These are phyloP conservation scores for Scleropages formosus DNA, from an alignment of 2,797 vertebrate species.

Conservation along the genomic window DNA sequence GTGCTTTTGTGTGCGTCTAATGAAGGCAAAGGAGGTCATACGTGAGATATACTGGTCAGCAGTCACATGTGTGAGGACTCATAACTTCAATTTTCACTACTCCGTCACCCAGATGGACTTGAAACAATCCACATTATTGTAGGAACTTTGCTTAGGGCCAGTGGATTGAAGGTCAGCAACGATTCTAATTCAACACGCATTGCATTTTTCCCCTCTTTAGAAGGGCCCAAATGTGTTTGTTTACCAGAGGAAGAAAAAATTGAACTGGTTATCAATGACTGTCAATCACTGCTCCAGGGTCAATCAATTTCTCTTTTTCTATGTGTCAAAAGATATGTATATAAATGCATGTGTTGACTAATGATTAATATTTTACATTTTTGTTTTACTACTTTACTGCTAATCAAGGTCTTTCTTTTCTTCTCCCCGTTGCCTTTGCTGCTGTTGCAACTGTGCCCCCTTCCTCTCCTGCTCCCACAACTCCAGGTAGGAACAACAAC, in stretches of 20 bases:
- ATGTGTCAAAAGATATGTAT: not conserved
- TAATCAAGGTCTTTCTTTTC: constrained; percentile 43
- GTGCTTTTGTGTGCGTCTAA: too few species aligned
- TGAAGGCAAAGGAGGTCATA: constrained; percentile 21
- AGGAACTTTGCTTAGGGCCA: not conserved
- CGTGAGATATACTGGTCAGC: not conserved
- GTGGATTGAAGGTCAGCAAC: not conserved
- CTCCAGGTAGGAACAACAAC: constrained; percentile 24
- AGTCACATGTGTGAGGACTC: not conserved
- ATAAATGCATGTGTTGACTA: not conserved
- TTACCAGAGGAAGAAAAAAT: not conserved
- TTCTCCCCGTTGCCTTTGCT: constrained; percentile 27
- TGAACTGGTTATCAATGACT: not conserved
- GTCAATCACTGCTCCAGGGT: constrained; percentile 1
- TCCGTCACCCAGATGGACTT: constrained; percentile 11
- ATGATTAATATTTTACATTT: constrained; percentile 44
- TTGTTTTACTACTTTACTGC: constrained; percentile 41
- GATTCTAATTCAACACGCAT: not conserved
- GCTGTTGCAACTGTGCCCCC: not conserved
- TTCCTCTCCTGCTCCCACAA: not conserved
- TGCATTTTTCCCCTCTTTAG: too few species aligned
- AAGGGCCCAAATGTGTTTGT: not conserved
- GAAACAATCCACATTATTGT: not conserved
- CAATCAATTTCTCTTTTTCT: too few species aligned
- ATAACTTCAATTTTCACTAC: too few species aligned